Evolutionary conservation across 2,888 invertebrate species (phyloP).

Genomic region (Seira ritae): DNA sequence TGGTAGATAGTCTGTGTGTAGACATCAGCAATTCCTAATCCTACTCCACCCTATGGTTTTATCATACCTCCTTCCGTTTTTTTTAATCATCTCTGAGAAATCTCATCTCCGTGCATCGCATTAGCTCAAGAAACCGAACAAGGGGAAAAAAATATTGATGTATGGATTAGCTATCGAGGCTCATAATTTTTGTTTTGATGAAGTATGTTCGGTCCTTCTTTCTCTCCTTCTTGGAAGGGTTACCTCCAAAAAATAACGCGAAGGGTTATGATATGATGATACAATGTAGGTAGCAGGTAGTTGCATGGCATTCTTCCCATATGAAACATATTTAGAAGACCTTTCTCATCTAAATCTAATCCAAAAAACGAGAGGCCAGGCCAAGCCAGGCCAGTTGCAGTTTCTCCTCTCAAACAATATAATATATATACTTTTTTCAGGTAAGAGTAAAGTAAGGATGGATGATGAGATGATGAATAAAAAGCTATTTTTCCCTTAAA

Average conservation of each 20-base stretch:
- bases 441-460: too few relatives aligned
- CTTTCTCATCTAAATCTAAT: too few relatives aligned
- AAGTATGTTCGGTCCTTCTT: neutral
- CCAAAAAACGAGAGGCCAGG: neutral
- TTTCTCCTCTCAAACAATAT: too few relatives aligned
- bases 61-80: conserved; percentile 59
- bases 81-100: conserved; percentile 39
- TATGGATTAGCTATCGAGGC: too few relatives aligned
- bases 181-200: neutral
- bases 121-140: neutral
- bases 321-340: neutral
- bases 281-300: too few relatives aligned
- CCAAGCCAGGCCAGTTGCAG: too few relatives aligned
- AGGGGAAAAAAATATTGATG: conserved; percentile 20
- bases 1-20: too few relatives aligned
- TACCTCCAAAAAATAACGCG: neutral
- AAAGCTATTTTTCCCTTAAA: conserved; percentile 5
- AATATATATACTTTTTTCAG: too few relatives aligned
- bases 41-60: conserved; percentile 53
- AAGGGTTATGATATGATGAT: too few relatives aligned
- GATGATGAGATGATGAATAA: neutral
- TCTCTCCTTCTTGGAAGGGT: conserved; percentile 11
- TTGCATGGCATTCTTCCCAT: neutral
- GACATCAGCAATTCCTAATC: neutral
- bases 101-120: conserved; percentile 37